phyloP scores from a whole-genome alignment of 2,888 invertebrate genomes.

The Xanthia togata region DNA sequence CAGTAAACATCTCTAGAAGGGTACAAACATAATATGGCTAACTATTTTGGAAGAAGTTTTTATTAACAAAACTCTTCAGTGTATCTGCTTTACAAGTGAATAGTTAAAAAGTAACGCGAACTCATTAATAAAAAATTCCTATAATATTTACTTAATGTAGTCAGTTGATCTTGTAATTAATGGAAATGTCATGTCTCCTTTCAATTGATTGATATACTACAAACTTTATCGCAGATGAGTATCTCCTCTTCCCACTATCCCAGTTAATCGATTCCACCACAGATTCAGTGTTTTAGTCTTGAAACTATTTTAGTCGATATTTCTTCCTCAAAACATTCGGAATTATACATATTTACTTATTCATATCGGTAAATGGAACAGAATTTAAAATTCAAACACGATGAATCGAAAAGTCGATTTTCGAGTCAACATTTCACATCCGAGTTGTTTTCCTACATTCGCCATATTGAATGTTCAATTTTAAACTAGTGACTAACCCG shows the following conservation, averaged over 20 bases:
- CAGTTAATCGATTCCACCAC: background rate
- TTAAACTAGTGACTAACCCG: conserved; percentile 42
- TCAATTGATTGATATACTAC: no score
- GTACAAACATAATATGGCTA: conserved; percentile 12
- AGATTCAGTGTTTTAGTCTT: background rate
- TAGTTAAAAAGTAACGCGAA: background rate
- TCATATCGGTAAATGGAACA: conserved; percentile 32
- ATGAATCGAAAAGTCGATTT: conserved; percentile 42
- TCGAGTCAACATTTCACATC: conserved; percentile 37
- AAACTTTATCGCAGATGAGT: background rate
- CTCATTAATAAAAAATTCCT: background rate
- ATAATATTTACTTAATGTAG: background rate
- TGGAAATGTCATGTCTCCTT: background rate
- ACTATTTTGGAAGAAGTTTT: conserved; percentile 24
- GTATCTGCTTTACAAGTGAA: background rate
- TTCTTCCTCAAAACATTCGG: background rate
- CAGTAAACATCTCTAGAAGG: conserved; percentile 20
- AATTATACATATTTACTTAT: conserved; percentile 26
- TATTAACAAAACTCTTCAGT: conserved; percentile 3
- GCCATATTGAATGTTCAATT: conserved; percentile 43
- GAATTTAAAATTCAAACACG: conserved; percentile 52
- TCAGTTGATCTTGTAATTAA: background rate
- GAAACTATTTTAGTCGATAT: background rate
- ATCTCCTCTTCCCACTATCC: background rate
- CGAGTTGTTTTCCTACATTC: conserved; percentile 37